Evolutionary conservation across 1,140 invertebrate genomes (phyloP), one percentile per base, ranked within the genome.

Genomic region (Trichomalopsis sarcophagae): DNA sequence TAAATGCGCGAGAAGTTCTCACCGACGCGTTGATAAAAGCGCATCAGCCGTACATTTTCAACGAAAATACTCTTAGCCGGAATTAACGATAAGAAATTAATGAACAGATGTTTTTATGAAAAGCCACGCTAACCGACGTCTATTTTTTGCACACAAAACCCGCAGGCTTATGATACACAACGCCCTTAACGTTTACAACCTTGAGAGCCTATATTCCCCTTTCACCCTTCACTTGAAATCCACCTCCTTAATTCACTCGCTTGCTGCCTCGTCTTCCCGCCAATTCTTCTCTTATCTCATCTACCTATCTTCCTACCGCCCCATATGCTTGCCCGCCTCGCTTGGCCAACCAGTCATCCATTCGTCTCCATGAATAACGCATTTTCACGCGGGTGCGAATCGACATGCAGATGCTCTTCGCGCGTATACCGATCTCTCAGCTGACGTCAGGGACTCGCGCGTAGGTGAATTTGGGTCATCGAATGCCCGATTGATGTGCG

Each of bases 281-380:
- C 55, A 62, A 62, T 62, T 62, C 55, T 62, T 62, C 55, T 55
- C 55, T 62, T 62, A 62, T 62, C 55, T 62, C 55, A 62, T 62
- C 55, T 21, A 62, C 5, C 55, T 21, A 62, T 62, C 55, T 21
- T 62, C 3, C 21, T n/a, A 6, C 55, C 21, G 21, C 55, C 21
- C 21, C 55, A 21, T n/a, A n/a, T 62, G 55, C 55, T 62, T 17
- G 55, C 4, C 4, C 17, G 17, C 17, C 55, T 62, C 17, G 17
- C 55, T 62, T 14, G 55, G 17, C 6, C 17, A 62, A 62, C 21
- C 55, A 17, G 55, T 62, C 21, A n/a, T 62, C 55, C 17, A 62
- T 84, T 84, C 81, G 82, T 85, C 77, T 62, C 86, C 88, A 89
- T 89, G 88, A 89, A 89, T 89, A 89, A 89, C 86, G 84, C 86